Base-by-base conservation (phyloP, 2,888 invertebrate species). In the Luffia ferchaultella region DNA sequence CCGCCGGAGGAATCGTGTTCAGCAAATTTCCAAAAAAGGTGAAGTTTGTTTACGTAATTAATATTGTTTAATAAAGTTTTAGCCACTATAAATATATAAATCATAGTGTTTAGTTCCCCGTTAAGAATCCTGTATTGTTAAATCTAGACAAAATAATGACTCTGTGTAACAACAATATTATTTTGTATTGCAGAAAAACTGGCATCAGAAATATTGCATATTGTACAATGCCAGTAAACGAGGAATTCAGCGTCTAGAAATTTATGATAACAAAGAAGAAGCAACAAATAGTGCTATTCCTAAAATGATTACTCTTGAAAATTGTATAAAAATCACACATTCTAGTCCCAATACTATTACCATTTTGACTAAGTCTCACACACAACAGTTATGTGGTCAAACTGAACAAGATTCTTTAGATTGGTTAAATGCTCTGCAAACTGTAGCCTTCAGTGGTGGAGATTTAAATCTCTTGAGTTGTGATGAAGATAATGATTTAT, bases 401-500 rank as follows among this genome's bases (percentile, higher is more conserved):
- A 88, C 88, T 18, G 91, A 92, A 64, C 76, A 87, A 18, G 91
- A 92, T 59, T 87, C 91, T 60, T 83, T 87, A 49, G 90, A 90
- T 62, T 95, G 95, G 95, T 87, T 93, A 16, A 86, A 84, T 54
- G 91, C 92, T 2, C 84, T 95, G 51, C 94, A 94, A 65, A 88
- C 89, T 12, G 93, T 95, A 20, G 93, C 93, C 1, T 95, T 95
- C 64, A 90, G 89, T 62, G 91, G 90, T 53, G 85, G 83, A 60
- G 82, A 86, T 50, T 85, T 88, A 0, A 79, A 70, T 57, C 88
- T 87, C 45, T 77, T 84, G 20, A 78, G 76, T 52, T 90, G 93
- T 64, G 93, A 94, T 75, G 93, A 93, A 77, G 93, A 94, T 62
- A 94, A 94, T 72, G 94, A 94, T 70, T 77, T 95, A n/a, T 95